Base-by-base conservation (phyloP, 2,888 invertebrate species). In the Venusia cambrica region DNA sequence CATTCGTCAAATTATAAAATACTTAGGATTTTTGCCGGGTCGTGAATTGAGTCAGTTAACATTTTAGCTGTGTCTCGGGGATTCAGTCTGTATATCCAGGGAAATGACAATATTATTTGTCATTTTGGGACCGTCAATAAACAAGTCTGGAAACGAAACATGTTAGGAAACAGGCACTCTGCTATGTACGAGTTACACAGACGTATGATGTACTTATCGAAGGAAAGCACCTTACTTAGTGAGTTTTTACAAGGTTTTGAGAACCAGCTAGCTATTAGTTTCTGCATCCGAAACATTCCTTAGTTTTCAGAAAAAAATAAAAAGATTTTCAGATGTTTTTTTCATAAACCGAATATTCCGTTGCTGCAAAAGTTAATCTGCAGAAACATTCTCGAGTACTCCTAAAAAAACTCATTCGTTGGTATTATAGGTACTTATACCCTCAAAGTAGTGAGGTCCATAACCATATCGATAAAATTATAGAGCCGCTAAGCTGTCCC, bases 141-240 rank as follows among this genome's bases (percentile, higher is more conserved):
- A 39, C 43, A 45, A 48, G 32, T 41, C 41, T 39, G 19, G 30
- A 18, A 15, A 39, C 39, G 42, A 38, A 45, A 44, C 38, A 34
- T 44, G 30, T 51, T 51, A 49, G 41, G 33, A 37, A 49, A 41
- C 49, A 44, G 53, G 53, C 53, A 51, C 39, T 37, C 38, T 49
- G 53, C 53, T 51, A 54, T 37, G 45, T 46, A 40, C 48, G 30
- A 39, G 38, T 43, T 31, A 31, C 38, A 48, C 48, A 42, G 45
- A 42, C 40, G 41, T 37, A 43, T 16, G 35, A 40, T 35, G 37
- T 31, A 33, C 38, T 31, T 21, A 37, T 37, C 31, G 13, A 28
- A 41, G 34, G 47, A 38, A 51, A 45, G 44, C 47, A 56, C 57
- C 50, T 42, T 41, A 46, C 45, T 32, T 45, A 35, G 50, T 47